A percentile compares a stretch with the other conserved stretches of the same genome.
phyloP scores from a whole-genome alignment of 2,797 vertebrate species.

The Sebastes trivittatus region DNA sequence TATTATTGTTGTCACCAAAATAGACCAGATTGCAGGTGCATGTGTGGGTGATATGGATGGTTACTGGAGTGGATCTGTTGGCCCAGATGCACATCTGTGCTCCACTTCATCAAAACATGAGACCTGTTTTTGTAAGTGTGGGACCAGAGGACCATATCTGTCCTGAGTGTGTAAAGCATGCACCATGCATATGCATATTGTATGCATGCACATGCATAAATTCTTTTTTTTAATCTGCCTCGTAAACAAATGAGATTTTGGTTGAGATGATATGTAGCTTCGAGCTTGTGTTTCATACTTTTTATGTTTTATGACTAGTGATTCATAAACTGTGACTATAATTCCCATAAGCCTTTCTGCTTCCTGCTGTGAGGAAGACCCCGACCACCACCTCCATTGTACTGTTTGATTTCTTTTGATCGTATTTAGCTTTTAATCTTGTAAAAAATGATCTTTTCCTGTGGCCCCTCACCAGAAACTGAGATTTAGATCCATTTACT shows the following conservation, averaged over 20 bases:
- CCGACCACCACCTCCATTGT: background rate
- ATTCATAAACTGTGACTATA: background rate
- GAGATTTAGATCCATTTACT: background rate
- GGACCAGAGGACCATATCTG: background rate
- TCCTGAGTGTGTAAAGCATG: background rate
- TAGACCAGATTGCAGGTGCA: slow-evolving; percentile 40
- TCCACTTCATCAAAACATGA: slow-evolving; percentile 29
- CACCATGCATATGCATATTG: background rate
- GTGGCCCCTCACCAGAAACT: background rate
- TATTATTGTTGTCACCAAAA: background rate
- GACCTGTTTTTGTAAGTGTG: background rate
- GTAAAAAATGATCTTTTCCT: background rate
- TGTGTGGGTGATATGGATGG: background rate
- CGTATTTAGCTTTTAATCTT: background rate
- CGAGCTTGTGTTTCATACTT: background rate
- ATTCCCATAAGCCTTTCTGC: background rate
- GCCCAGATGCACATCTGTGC: slow-evolving; percentile 47
- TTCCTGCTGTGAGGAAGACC: background rate
- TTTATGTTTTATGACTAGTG: background rate
- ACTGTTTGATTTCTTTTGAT: background rate
- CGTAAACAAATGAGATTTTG: background rate
- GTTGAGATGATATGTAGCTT: background rate
- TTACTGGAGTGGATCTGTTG: slow-evolving; percentile 46
- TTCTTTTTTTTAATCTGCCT: background rate
- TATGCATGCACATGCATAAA: background rate